Evolutionary conservation across 2,888 invertebrate genomes (phyloP).

Genomic region (Pinctada fucata): DNA sequence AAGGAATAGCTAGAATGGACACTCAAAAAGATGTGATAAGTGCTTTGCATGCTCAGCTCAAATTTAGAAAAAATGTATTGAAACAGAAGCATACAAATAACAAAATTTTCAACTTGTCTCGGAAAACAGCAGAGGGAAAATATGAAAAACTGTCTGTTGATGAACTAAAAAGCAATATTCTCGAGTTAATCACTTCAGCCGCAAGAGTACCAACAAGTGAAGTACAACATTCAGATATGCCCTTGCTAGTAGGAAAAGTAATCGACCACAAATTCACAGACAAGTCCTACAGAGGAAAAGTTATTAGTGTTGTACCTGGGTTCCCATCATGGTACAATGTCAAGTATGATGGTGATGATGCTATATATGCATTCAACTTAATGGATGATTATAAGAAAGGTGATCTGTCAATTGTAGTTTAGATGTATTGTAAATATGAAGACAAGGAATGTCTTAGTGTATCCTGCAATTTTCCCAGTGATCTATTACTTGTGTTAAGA

Average conservation of each 20-base stretch:
- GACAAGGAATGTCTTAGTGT: too few species aligned
- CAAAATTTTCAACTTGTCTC: background rate
- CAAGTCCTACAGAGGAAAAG: slow-evolving; percentile 15
- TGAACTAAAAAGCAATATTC: slow-evolving; percentile 12
- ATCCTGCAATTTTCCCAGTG: too few species aligned
- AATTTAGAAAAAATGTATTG: slow-evolving; percentile 8
- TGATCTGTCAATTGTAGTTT: slow-evolving; percentile 12
- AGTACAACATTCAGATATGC: background rate
- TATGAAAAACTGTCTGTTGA: background rate
- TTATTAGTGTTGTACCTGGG: slow-evolving; percentile 27
- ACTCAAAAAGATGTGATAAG: background rate
- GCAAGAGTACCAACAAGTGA: background rate
- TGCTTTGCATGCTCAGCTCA: slow-evolving; percentile 10
- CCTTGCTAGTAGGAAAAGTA: slow-evolving; percentile 12
- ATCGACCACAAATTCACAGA: slow-evolving; percentile 5
- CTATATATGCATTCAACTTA: slow-evolving; percentile 25
- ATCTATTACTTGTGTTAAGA: too few species aligned
- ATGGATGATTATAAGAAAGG: slow-evolving; percentile 10
- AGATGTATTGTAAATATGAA: too few species aligned
- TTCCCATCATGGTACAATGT: slow-evolving; percentile 31
- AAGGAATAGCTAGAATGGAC: background rate
- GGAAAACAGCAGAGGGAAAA: background rate
- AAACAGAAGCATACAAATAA: background rate
- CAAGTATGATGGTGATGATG: slow-evolving; percentile 28
- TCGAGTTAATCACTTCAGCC: background rate